Base-by-base conservation (phyloP, 2,888 invertebrate species). In the Atrina japonica region DNA sequence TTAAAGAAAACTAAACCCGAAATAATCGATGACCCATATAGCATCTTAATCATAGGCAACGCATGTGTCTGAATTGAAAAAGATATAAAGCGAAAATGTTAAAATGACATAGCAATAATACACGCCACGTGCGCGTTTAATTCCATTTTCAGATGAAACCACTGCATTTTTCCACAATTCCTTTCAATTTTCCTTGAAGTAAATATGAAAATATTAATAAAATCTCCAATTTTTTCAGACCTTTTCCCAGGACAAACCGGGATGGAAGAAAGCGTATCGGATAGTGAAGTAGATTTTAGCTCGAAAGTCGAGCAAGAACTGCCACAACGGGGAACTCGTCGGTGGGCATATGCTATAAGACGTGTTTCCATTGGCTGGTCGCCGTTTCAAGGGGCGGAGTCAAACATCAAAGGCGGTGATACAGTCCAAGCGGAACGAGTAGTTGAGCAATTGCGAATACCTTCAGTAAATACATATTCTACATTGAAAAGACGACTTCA, bases 251-350 rank as follows among this genome's bases (percentile, higher is more conserved):
- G 40, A 27, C 25, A 27, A 52, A 30, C 55, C 43, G 59, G 29
- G 14, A 77, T 80, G 77, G 80, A 73, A 40, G 81, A 81, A 65
- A 80, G 79, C 59, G 81, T 81, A n/a, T 81, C 81, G 3, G 81
- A 81, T 65, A 80, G 79, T 41, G 81, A 81, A 66, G 56, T 81
- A 5, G 81, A 81, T 68, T 75, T 78, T 50, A 70, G 71, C 29
- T 64, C 63, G 7, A 59, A 63, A 45, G 40, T 27, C 1, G 64
- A 67, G 16, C 29, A 40, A n/a, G 49, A 53, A 9, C 45, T 66
- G 3, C 66, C 61, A 14, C 66, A 63, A 67, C 66, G 75, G 49
- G 77, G 76, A 45, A 50, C 69, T 25, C 73, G 71, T 58, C 63
- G 72, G 23, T 76, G 77, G 76, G 73, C 71, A 25, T 73, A 80